Evolutionary conservation across 2,797 vertebrate species (phyloP).

Genomic region (Syndactyla subalaris): DNA sequence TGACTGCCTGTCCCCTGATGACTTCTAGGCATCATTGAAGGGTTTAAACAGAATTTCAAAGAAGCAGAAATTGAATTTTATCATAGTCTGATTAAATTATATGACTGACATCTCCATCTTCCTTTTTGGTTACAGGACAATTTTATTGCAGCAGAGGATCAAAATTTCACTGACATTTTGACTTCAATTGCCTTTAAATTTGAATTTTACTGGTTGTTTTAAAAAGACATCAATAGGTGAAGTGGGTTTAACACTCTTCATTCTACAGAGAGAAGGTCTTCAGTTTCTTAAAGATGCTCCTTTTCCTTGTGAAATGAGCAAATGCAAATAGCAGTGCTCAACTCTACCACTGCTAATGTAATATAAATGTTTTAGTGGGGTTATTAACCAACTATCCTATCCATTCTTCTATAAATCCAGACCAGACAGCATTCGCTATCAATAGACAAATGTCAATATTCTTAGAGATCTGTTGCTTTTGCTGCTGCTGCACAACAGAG

Average conservation of each 20-base stretch:
- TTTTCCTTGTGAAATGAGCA: background rate
- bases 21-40: background rate
- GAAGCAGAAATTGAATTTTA: conserved; percentile 11
- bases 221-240: background rate
- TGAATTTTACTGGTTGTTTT: background rate
- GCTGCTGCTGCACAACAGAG: background rate
- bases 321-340: background rate
- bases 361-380: background rate
- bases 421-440: background rate
- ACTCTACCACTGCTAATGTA: background rate
- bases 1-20: background rate
- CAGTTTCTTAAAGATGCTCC: background rate
- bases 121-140: background rate
- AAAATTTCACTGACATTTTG: background rate
- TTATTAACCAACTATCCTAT: background rate
- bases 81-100: background rate
- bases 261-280: background rate
- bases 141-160: background rate
- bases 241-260: background rate
- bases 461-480: background rate
- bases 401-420: background rate
- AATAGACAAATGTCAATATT: background rate
- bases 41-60: background rate
- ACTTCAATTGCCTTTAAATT: background rate
- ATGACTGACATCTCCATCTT: background rate